phyloP scores from a whole-genome alignment of 2,113 vertebrate genomes.

The Nettapus auritus region DNA sequence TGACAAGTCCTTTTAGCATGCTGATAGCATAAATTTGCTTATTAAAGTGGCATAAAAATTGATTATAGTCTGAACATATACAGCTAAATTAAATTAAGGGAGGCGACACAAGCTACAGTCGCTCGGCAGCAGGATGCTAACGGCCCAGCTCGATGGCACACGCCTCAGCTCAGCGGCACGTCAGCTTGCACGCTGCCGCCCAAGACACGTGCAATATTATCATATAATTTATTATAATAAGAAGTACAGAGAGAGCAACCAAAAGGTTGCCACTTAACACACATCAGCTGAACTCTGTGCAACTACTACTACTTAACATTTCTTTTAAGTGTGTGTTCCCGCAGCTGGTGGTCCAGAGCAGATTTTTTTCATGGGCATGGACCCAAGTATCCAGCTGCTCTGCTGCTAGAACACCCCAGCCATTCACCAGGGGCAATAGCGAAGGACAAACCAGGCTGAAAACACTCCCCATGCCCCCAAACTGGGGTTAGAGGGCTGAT shows the following conservation, averaged over 20 bases:
- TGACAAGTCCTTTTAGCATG: conserved; percentile 40
- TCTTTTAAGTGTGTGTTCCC: neutral
- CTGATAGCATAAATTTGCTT: conserved; percentile 55
- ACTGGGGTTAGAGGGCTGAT: neutral
- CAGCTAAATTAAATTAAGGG: conserved; percentile 58
- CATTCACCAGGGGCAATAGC: neutral
- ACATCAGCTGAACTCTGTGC: neutral
- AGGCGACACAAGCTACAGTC: conserved; percentile 21
- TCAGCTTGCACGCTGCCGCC: neutral
- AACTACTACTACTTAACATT: neutral
- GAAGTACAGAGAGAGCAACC: neutral
- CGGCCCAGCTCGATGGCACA: neutral
- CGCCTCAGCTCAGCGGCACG: neutral
- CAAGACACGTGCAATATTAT: neutral
- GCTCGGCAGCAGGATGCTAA: neutral
- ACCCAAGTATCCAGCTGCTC: neutral
- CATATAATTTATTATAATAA: neutral
- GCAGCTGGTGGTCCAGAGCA: neutral
- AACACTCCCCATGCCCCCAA: neutral
- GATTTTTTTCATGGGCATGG: neutral
- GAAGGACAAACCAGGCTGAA: neutral
- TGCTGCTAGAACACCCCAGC: neutral
- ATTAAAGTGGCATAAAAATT: conserved; percentile 66
- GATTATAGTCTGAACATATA: conserved; percentile 54
- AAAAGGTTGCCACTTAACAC: neutral